Percentiles rank a stretch among this genome's conserved stretches.
These are phyloP conservation scores for human DNA, from an alignment of 2,113 vertebrate species.

Conservation along the genomic window DNA sequence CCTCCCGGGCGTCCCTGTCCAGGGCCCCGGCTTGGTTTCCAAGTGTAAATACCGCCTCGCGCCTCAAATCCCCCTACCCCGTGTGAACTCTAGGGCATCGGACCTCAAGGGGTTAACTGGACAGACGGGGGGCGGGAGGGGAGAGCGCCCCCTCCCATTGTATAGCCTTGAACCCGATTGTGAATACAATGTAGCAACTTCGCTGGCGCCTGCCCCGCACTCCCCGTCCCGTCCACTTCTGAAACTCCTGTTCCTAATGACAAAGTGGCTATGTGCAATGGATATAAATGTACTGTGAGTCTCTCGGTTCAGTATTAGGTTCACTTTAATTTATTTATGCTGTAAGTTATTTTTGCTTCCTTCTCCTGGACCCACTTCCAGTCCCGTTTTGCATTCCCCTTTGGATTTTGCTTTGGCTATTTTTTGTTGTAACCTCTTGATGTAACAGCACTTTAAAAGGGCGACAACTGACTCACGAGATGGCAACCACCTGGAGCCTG, in stretches of 20 bases:
- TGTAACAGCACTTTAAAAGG: slow-evolving; percentile 88
- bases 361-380: background rate
- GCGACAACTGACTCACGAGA: slow-evolving; percentile 77
- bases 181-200: slow-evolving; percentile 31
- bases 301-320: slow-evolving; percentile 86
- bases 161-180: slow-evolving; percentile 12
- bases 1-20: background rate
- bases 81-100: slow-evolving; percentile 46
- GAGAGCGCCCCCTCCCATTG: background rate
- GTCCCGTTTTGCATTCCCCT: background rate
- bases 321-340: slow-evolving; percentile 84
- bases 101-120: slow-evolving; percentile 56
- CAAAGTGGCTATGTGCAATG: slow-evolving; percentile 96
- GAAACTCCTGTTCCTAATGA: slow-evolving; percentile 83
- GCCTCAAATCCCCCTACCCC: background rate
- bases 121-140: background rate
- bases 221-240: slow-evolving; percentile 80
- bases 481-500: slow-evolving; percentile 79
- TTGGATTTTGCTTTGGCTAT: slow-evolving; percentile 58
- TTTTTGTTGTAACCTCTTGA: slow-evolving; percentile 76
- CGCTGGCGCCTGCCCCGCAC: background rate
- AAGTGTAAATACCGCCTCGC: slow-evolving; percentile 62
- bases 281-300: slow-evolving; percentile 90
- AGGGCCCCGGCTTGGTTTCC: background rate
- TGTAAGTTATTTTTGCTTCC: slow-evolving; percentile 80